phyloP scores from a whole-genome alignment of 2,113 vertebrate genomes.

The Chloropsis hardwickii region DNA sequence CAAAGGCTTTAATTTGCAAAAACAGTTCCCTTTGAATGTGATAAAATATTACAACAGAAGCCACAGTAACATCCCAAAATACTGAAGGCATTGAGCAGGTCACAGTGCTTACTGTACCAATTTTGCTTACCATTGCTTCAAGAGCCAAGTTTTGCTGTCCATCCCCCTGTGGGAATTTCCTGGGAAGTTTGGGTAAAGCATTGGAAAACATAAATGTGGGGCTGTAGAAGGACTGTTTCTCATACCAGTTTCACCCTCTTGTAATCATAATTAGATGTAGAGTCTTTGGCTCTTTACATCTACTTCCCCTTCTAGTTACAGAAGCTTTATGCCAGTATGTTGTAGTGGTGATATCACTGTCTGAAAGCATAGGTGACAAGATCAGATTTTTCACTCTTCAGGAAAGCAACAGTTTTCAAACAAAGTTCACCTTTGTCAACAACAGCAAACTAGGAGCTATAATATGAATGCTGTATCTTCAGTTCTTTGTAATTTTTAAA shows the following conservation, averaged over 20 bases:
- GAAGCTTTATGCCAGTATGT: background rate
- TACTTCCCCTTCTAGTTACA: background rate
- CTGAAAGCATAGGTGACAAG: background rate
- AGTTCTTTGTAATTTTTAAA: background rate
- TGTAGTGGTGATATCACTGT: background rate
- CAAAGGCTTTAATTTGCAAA: conserved; percentile 72
- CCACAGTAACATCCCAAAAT: background rate
- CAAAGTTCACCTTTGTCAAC: background rate
- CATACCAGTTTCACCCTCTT: background rate
- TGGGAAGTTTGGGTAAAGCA: background rate
- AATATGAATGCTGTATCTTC: background rate
- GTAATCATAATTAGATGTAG: background rate
- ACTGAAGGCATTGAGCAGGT: background rate
- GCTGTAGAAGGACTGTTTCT: background rate
- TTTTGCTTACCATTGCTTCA: background rate
- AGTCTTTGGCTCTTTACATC: background rate
- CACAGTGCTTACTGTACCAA: background rate
- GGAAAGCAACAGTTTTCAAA: conserved; percentile 2
- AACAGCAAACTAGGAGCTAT: background rate
- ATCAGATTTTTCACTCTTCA: background rate
- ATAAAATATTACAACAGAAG: conserved; percentile 52
- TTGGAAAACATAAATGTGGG: background rate
- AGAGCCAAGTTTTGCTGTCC: background rate
- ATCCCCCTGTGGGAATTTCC: background rate
- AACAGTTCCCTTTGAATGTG: conserved; percentile 66